A percentile compares a stretch with the other conserved stretches of the same genome.
phyloP scores from a whole-genome alignment of 2,113 vertebrate genomes.

The Psilopogon haemacephalus region DNA sequence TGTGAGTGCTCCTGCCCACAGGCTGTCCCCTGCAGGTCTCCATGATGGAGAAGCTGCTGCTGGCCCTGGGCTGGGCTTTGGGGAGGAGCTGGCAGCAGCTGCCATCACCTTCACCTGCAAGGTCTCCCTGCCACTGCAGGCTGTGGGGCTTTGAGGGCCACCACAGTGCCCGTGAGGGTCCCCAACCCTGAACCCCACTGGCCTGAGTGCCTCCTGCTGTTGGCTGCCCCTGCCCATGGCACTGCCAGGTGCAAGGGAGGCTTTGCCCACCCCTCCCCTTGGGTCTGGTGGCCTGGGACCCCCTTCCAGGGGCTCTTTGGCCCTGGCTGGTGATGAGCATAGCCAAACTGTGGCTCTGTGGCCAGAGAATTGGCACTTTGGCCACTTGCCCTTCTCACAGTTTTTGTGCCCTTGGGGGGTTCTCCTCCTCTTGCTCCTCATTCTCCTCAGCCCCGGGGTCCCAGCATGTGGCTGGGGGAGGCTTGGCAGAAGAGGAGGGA shows the following conservation, averaged over 20 bases:
- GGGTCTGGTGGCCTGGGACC: background rate
- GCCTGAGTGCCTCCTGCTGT: background rate
- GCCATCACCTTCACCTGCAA: background rate
- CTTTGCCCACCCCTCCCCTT: background rate
- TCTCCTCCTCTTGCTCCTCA: fast-evolving
- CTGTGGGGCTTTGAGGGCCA: background rate
- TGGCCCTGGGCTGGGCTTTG: background rate
- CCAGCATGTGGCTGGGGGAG: fast-evolving
- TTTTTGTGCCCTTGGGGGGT: background rate
- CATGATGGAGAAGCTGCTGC: fast-evolving
- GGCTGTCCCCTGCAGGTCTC: background rate
- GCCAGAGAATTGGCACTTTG: background rate
- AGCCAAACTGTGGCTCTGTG: fast-evolving
- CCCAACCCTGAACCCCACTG: background rate
- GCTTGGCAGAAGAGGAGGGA: background rate
- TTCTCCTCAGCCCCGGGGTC: fast-evolving
- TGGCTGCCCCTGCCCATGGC: background rate
- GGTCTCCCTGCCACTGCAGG: background rate
- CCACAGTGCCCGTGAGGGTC: fast-evolving
- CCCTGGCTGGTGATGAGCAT: background rate
- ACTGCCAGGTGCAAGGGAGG: fast-evolving
- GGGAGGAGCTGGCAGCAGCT: background rate
- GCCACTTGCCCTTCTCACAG: background rate
- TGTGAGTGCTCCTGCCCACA: background rate
- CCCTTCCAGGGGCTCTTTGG: background rate